These are phyloP conservation scores for Galeruca laticollis DNA, from an alignment of 2,888 invertebrate genomes.

Conservation along the genomic window DNA sequence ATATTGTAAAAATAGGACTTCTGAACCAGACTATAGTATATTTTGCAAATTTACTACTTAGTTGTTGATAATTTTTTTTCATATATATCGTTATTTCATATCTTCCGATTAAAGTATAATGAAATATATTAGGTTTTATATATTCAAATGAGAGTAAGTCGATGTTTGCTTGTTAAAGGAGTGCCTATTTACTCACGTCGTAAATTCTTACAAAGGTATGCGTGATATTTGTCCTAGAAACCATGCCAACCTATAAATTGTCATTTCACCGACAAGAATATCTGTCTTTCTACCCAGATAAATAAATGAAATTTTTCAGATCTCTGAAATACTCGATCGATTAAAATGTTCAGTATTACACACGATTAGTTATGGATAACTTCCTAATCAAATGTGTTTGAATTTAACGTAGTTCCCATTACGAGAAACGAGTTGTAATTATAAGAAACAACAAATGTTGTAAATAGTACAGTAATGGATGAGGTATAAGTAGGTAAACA, in stretches of 20 bases:
- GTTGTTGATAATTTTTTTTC: no score
- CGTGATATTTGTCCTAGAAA: conserved; percentile 51
- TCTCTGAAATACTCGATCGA: background rate
- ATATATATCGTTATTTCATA: background rate
- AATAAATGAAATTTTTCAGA: background rate
- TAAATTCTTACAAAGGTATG: conserved; percentile 50
- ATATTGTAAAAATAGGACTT: no score
- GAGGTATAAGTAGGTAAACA: no score
- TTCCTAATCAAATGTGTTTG: no score
- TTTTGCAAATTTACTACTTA: no score
- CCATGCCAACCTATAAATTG: conserved; percentile 50
- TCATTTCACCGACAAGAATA: conserved; percentile 32
- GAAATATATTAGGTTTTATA: background rate
- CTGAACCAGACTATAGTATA: no score
- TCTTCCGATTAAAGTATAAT: background rate
- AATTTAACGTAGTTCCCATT: no score
- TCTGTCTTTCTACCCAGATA: conserved; percentile 14
- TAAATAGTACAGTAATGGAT: no score
- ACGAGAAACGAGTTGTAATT: no score
- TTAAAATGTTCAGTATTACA: no score
- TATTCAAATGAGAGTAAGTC: background rate
- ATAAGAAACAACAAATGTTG: no score
- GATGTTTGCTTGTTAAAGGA: conserved; percentile 31
- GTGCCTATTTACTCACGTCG: conserved; percentile 23
- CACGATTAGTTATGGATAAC: no score